Conservation (phyloP, 1,140 invertebrate genomes). For the Arctopsyche grandis region DNA sequence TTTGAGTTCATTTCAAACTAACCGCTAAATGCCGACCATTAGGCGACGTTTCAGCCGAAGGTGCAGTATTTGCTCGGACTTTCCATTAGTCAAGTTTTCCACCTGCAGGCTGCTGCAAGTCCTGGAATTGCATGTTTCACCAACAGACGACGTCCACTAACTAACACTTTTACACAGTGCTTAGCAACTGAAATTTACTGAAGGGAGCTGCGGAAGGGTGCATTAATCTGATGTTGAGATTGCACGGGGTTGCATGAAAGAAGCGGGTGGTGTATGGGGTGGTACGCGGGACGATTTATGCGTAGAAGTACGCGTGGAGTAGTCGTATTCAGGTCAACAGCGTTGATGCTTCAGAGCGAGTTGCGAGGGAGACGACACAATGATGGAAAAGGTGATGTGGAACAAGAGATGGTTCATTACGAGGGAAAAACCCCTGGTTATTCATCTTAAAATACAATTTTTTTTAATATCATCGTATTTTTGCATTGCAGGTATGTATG, state of each 20-base stretch:
- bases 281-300: neutral
- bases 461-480: neutral
- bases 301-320: constrained; percentile 22
- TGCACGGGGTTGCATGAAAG: constrained; percentile 8
- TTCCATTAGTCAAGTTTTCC: constrained; percentile 17
- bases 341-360: constrained; percentile 17
- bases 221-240: constrained; percentile 20
- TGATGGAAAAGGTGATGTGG: constrained; percentile 9
- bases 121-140: neutral
- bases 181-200: neutral
- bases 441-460: neutral
- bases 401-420: constrained; percentile 40
- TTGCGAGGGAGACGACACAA: constrained; percentile 16
- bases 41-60: neutral
- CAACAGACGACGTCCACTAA: neutral
- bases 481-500: constrained; percentile 1
- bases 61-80: constrained; percentile 24
- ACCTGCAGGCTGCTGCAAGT: neutral
- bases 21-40: neutral
- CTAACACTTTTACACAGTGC: neutral
- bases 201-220: neutral
- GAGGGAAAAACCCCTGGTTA: neutral
- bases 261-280: neutral
- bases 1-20: constrained; percentile 3
- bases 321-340: constrained; percentile 40